Evolutionary conservation across 35 echinoderm and acorn worm species (phyloP).

Genomic region (Ptychodera flava): DNA sequence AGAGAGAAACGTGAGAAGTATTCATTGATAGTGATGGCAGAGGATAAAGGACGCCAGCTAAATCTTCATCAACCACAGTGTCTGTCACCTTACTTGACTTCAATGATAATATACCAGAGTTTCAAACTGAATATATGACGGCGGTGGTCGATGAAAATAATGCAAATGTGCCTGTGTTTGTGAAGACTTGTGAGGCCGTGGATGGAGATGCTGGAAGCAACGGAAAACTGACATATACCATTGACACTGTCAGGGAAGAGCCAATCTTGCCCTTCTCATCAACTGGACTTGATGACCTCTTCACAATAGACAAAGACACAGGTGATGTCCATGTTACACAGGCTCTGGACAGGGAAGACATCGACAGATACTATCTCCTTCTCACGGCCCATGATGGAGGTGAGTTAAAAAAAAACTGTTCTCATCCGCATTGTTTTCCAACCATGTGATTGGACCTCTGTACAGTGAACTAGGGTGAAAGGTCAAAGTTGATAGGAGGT

Average conservation of each 20-base stretch:
- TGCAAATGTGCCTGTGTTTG: constrained; percentile 33
- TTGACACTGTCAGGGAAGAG: constrained; percentile 25
- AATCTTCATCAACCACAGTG: constrained; percentile 36
- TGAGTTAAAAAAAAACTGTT: constrained; percentile 21
- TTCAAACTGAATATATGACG: constrained; percentile 29
- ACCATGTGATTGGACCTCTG: background rate
- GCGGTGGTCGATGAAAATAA: constrained; percentile 60
- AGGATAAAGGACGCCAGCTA: constrained; percentile 61
- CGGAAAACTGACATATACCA: constrained; percentile 58
- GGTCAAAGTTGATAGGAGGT: no score
- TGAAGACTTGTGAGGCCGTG: constrained; percentile 43
- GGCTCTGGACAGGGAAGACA: constrained; percentile 54
- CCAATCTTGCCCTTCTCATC: no score
- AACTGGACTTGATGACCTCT: constrained; percentile 62
- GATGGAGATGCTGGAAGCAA: constrained; percentile 68
- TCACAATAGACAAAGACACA: constrained; percentile 69
- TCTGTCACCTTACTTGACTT: constrained; percentile 66
- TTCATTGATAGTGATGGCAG: background rate
- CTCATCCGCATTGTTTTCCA: background rate
- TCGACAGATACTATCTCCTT: constrained; percentile 38
- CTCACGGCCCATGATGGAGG: constrained; percentile 87
- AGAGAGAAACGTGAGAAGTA: constrained; percentile 19
- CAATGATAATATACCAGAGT: constrained; percentile 86
- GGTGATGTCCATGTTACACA: constrained; percentile 57
- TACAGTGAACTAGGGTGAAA: background rate